Evolutionary conservation across 1,140 invertebrate genomes (phyloP).

Genomic region (Xylocopa sonorina): DNA sequence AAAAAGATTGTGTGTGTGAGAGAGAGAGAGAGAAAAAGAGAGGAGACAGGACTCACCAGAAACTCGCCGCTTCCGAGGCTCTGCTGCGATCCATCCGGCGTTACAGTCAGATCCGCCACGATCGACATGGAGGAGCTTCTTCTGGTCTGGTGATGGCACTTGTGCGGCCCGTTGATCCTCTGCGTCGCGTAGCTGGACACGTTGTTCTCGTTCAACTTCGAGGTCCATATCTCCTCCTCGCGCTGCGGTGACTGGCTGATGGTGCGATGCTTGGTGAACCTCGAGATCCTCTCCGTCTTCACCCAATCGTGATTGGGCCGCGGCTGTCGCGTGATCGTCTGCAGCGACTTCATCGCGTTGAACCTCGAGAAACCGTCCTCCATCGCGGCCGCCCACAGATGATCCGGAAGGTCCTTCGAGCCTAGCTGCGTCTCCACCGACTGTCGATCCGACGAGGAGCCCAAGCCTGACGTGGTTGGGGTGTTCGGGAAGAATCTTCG

Average conservation of each 20-base stretch:
- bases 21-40: no score
- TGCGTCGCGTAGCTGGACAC: conserved; percentile 66
- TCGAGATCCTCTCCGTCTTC: conserved; percentile 71
- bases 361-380: conserved; percentile 72
- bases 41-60: conserved; percentile 67
- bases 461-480: conserved; percentile 72
- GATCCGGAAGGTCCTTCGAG: conserved; percentile 70
- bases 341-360: conserved; percentile 70
- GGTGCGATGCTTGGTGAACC: conserved; percentile 73
- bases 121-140: conserved; percentile 76
- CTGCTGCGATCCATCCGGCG: conserved; percentile 72
- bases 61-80: conserved; percentile 73
- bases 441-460: conserved; percentile 72
- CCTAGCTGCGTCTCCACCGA: conserved; percentile 68
- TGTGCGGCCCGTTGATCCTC: conserved; percentile 62
- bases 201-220: conserved; percentile 63
- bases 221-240: conserved; percentile 73
- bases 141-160: conserved; percentile 72
- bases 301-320: conserved; percentile 76
- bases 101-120: conserved; percentile 72
- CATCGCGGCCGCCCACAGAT: conserved; percentile 71
- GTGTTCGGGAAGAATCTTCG: conserved; percentile 70
- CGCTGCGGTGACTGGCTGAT: conserved; percentile 70
- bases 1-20: no score
- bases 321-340: conserved; percentile 72